Evolutionary conservation across 2,888 invertebrate species (phyloP).

Genomic region (Drosophila lacicola): DNA sequence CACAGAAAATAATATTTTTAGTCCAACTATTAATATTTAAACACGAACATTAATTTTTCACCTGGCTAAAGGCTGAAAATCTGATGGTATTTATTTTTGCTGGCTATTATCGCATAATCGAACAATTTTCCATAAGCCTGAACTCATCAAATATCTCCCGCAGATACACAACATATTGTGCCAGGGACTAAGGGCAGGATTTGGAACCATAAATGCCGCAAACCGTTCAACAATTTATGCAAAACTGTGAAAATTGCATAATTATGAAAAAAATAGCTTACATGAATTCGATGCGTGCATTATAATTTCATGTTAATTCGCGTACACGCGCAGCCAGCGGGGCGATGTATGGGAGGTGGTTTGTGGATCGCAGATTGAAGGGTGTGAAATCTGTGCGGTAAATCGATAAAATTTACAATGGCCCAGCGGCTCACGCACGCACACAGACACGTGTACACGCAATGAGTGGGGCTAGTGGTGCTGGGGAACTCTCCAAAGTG

Average conservation of each 20-base stretch:
- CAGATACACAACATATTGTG: constrained; percentile 30
- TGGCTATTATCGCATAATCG: constrained; percentile 48
- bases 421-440: constrained; percentile 35
- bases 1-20: background rate
- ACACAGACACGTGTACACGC: constrained; percentile 30
- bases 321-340: constrained; percentile 20
- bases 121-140: constrained; percentile 46
- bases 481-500: constrained; percentile 48
- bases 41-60: constrained; percentile 7
- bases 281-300: constrained; percentile 56
- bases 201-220: constrained; percentile 51
- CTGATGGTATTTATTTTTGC: constrained; percentile 6
- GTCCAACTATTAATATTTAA: background rate
- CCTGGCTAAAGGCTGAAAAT: constrained; percentile 7
- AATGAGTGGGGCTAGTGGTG: background rate
- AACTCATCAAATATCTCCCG: constrained; percentile 26
- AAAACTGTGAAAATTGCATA: constrained; percentile 68
- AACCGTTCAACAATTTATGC: constrained; percentile 63
- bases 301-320: constrained; percentile 75
- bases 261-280: constrained; percentile 55
- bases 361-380: constrained; percentile 18
- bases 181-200: constrained; percentile 14
- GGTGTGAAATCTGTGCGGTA: constrained; percentile 47
- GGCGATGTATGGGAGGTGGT: background rate
- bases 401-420: constrained; percentile 68